Conservation (phyloP, 2,888 invertebrate species). For the Zaprionus lineosus region DNA sequence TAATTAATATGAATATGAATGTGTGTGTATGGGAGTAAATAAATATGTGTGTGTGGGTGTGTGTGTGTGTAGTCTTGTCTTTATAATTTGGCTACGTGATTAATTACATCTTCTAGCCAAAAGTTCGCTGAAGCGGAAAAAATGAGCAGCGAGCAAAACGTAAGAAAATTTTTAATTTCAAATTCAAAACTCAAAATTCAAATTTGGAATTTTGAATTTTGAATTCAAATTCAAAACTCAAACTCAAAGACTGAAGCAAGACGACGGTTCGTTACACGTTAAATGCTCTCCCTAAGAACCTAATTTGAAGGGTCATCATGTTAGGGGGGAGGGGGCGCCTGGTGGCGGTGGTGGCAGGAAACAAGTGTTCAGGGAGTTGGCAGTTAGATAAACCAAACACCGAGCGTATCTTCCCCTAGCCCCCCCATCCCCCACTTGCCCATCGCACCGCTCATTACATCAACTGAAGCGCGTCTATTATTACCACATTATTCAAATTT, state of each 20-base stretch:
- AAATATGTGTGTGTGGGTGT: constrained; percentile 12
- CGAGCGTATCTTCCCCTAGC: background rate
- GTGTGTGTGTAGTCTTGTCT: constrained; percentile 16
- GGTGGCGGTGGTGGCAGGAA: no score
- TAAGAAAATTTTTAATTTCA: no score
- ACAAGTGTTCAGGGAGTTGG: constrained; percentile 52
- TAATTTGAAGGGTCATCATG: constrained; percentile 55
- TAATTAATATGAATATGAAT: constrained; percentile 53
- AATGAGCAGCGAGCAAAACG: constrained; percentile 47
- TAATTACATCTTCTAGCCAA: constrained; percentile 54
- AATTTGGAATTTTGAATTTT: no score
- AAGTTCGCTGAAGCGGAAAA: constrained; percentile 63
- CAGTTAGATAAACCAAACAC: constrained; percentile 16
- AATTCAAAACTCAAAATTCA: no score
- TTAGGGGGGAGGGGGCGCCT: no score
- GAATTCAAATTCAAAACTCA: no score
- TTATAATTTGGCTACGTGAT: constrained; percentile 61
- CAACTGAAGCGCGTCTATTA: constrained; percentile 77
- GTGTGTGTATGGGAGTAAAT: no score
- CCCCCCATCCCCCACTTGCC: background rate
- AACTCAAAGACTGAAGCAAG: no score
- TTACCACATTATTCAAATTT: constrained; percentile 79
- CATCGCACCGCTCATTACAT: constrained; percentile 54
- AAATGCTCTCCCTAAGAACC: constrained; percentile 57
- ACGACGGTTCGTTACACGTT: constrained; percentile 53